Base-by-base conservation (phyloP, 2,113 vertebrate genomes). In the Brachypodius melanocephalos region DNA sequence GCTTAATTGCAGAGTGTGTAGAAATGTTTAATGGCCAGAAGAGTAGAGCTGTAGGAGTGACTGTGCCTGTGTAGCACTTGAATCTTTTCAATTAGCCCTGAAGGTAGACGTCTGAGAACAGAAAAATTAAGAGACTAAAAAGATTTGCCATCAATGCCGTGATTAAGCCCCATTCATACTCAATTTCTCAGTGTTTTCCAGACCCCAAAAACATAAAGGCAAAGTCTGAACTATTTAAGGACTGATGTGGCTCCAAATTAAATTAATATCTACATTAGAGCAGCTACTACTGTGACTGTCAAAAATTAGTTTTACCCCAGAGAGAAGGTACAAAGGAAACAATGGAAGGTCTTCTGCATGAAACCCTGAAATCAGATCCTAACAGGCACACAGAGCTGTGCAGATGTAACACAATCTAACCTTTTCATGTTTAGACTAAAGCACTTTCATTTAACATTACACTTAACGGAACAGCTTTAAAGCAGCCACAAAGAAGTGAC, bases 401-500 rank as follows among this genome's bases (percentile, higher is more conserved):
- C 95, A 95, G 93, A 55, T 88, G 90, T 79, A 94, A 97, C 84
- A 96, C 96, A 97, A 96, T 97, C 96, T 90, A 88, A 97, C 88
- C 97, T 98, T 98, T 98, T 96, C 94, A 95, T 73, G 85, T 97
- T 97, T 94, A 93, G 68, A 88, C 96, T 85, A 89, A 91, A 88
- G 92, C 79, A 59, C 62, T 95, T 94, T 95, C 85, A 86, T 96
- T 97, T 96, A 95, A 95, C 88, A 17, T 97, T 62, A 19, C 85
- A 88, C 88, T 97, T 95, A 49, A 24, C 89, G 95, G 89, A 96
- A 92, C 82, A 18, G 97, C 95, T 95, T 96, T 95, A 95, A 97
- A 95, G 77, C 95, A 93, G 97, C 46, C 72, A 95, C 97, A 92
- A 88, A 97, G 96, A 96, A 97, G 96, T 89, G 96, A 97, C 93